Evolutionary conservation across 2,888 invertebrate species (phyloP), one percentile per base, ranked within the genome.

Genomic region (Cephonodes hylas): DNA sequence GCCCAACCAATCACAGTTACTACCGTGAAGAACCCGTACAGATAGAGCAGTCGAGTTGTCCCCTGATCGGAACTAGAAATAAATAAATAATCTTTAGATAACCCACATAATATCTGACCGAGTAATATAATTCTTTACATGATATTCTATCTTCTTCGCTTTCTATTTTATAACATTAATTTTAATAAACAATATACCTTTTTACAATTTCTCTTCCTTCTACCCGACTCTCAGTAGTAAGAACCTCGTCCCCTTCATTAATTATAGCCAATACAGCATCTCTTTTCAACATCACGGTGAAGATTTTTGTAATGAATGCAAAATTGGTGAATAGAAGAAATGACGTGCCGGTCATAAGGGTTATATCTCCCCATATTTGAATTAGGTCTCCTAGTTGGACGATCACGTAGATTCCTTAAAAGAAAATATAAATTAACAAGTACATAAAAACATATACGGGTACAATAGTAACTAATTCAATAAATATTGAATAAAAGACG

Each of bases 311-410:
- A 0, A 75, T 70, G 0, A 85, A 73, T 0, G 82, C 79, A 20
- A 83, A 6, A 65, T 88, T 89, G 0, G 89, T 88, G 66, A 88
- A 81, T 18, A 89, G 74, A 0, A 90, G 69, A 63, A 86, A 88
- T 0, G 85, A 77, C 0, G 83, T 81, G 22, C 76, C 79, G 0
- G 85, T 86, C 90, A 89, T 89, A 3, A 83, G 69, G 0, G 77
- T 61, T 1, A 91, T 60, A 65, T 90, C 72, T 0, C 89, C 90
- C 88, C 90, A 87, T 3, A 89, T 83, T 61, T 81, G 70, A 22
- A 83, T 67, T 62, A 93, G 70, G 64, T 91, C 89, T 0, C 86
- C 84, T 0, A 83, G 66, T 77, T 93, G 93, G 0, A 85, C 78
- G 7, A 86, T 69, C 2, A 88, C 64, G 60, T 84, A 85, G 7